Conservation (phyloP, 1,140 invertebrate genomes). For the Sitodiplosis mosellana region DNA sequence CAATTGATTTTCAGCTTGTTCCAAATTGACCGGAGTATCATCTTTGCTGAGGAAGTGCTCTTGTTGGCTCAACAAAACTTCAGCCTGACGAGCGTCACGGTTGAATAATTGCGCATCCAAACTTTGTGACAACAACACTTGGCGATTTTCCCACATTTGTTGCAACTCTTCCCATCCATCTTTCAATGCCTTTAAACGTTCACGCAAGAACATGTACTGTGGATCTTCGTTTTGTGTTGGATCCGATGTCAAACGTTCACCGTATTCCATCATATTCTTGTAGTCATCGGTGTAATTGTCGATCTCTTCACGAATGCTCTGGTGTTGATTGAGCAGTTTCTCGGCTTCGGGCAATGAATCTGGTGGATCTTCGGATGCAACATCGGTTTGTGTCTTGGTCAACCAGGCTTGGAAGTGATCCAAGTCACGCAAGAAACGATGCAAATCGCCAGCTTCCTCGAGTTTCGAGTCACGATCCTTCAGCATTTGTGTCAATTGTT, state of each 20-base stretch:
- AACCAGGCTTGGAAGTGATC: slow-evolving; percentile 99
- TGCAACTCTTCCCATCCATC: slow-evolving; percentile 98
- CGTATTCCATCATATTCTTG: slow-evolving; percentile 98
- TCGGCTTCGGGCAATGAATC: slow-evolving; percentile 93
- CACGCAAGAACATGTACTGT: slow-evolving; percentile 97
- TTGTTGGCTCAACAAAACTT: slow-evolving; percentile 93
- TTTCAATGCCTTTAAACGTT: slow-evolving; percentile 88
- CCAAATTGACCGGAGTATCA: slow-evolving; percentile 82
- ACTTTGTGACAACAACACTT: slow-evolving; percentile 84
- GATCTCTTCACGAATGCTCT: slow-evolving; percentile 95
- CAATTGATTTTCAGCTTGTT: slow-evolving; percentile 92
- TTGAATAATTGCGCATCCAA: slow-evolving; percentile 90
- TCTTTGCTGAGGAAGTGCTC: slow-evolving; percentile 88
- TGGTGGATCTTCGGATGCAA: slow-evolving; percentile 95
- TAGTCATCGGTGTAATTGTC: slow-evolving; percentile 98
- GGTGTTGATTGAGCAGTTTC: slow-evolving; percentile 88
- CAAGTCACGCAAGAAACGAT: slow-evolving; percentile 93
- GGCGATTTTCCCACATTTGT: slow-evolving; percentile 99
- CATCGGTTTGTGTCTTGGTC: slow-evolving; percentile 91
- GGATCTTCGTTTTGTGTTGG: slow-evolving; percentile 78
- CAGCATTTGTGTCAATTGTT: slow-evolving; percentile 89
- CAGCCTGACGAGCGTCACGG: slow-evolving; percentile 91
- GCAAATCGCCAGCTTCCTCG: slow-evolving; percentile 96
- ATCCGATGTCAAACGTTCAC: slow-evolving; percentile 47
- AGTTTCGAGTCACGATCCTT: slow-evolving; percentile 95